A percentile compares a stretch with the other conserved stretches of the same genome.
Evolutionary conservation across 2,797 vertebrate species (phyloP).

Genomic region (Taenioides sp.): DNA sequence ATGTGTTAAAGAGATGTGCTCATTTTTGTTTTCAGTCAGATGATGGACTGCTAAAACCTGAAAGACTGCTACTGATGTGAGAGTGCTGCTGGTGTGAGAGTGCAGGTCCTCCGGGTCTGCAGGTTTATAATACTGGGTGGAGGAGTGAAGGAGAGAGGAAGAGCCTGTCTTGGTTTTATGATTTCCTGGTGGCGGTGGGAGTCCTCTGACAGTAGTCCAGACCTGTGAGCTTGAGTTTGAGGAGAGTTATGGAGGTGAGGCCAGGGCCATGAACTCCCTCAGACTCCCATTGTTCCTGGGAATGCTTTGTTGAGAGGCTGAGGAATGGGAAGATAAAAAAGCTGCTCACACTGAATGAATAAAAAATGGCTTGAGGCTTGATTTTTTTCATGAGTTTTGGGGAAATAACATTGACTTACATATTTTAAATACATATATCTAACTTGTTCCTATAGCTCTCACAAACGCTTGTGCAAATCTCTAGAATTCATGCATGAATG

Average conservation of each 20-base stretch:
- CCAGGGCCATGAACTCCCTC: constrained; percentile 33
- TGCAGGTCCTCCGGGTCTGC: too few species aligned
- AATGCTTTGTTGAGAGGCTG: neutral
- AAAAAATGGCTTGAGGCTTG: neutral
- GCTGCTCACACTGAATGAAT: neutral
- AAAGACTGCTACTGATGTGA: too few species aligned
- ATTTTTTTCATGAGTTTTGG: neutral
- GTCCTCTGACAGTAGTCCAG: constrained; percentile 47
- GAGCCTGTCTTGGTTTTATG: constrained; percentile 64
- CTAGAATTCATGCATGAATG: too few species aligned
- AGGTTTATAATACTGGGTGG: too few species aligned
- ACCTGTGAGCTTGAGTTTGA: constrained; percentile 43
- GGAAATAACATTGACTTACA: neutral
- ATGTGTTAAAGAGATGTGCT: too few species aligned
- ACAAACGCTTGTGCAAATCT: too few species aligned
- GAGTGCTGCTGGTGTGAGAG: too few species aligned
- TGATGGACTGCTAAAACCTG: too few species aligned
- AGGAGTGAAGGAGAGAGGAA: constrained; percentile 56
- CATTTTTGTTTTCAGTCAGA: too few species aligned
- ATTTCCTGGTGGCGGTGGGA: constrained; percentile 64
- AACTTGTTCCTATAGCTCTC: too few species aligned
- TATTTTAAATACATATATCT: too few species aligned
- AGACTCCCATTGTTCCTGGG: constrained; percentile 27
- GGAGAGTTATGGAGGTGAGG: constrained; percentile 53
- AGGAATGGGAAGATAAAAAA: neutral